Evolutionary conservation across 2,797 vertebrate genomes (phyloP).

Genomic region (Notolabrus celidotus): DNA sequence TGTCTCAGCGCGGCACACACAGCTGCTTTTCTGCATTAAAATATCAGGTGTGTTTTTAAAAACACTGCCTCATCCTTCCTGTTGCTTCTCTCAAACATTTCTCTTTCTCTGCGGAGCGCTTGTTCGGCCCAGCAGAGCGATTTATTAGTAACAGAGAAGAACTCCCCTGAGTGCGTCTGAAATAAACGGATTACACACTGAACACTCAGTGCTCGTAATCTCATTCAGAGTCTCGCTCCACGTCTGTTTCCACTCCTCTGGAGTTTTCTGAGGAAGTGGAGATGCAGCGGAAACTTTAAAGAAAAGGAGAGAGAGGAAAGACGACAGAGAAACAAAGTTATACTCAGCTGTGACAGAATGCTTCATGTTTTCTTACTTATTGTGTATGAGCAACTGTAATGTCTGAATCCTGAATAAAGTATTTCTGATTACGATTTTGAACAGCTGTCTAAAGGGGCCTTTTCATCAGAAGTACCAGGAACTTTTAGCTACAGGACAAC

Average conservation of each 20-base stretch:
- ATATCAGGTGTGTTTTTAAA: too few species aligned
- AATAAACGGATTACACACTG: slow-evolving; percentile 75
- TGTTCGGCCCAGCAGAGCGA: slow-evolving; percentile 38
- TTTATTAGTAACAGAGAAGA: slow-evolving; percentile 66
- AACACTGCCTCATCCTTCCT: too few species aligned
- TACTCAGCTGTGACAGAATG: background rate
- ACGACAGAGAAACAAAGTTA: background rate
- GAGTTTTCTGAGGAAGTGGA: slow-evolving; percentile 12
- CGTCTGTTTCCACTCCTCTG: slow-evolving; percentile 57
- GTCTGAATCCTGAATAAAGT: too few species aligned
- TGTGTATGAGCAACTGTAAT: too few species aligned
- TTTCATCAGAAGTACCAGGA: too few species aligned
- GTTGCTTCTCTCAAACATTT: too few species aligned
- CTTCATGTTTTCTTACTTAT: too few species aligned
- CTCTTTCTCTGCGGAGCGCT: slow-evolving; percentile 37
- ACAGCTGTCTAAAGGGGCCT: too few species aligned
- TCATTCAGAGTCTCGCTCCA: slow-evolving; percentile 63
- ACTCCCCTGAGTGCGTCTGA: slow-evolving; percentile 53
- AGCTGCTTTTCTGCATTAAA: too few species aligned
- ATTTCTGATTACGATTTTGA: too few species aligned
- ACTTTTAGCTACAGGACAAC: too few species aligned
- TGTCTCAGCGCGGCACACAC: too few species aligned
- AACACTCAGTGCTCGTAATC: slow-evolving; percentile 76
- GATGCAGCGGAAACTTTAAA: slow-evolving; percentile 31
- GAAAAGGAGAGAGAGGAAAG: slow-evolving; percentile 14